A percentile compares a stretch with the other conserved stretches of the same genome.
Evolutionary conservation across 2,797 vertebrate species (phyloP).

Genomic region (Semaprochilodus insignis): DNA sequence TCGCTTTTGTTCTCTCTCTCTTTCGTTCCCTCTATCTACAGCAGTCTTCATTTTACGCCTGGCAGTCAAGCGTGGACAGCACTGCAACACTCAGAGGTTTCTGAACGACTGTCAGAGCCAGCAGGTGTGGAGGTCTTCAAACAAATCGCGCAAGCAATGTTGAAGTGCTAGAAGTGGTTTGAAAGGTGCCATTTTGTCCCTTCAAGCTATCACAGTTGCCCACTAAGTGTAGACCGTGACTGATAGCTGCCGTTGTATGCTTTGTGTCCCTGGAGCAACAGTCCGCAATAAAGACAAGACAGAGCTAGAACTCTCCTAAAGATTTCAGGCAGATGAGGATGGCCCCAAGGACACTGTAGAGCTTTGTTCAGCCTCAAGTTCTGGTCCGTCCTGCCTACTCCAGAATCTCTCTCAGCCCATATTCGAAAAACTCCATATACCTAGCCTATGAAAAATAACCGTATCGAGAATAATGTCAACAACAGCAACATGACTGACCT

Average conservation of each 20-base stretch:
- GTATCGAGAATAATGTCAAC: no score
- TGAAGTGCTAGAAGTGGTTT: background rate
- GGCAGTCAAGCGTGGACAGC: background rate
- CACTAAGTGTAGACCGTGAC: background rate
- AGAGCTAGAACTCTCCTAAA: background rate
- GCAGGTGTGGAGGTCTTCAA: background rate
- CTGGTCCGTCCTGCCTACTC: no score
- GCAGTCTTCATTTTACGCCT: background rate
- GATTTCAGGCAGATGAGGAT: no score
- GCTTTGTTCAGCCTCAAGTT: no score
- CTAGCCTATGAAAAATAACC: no score
- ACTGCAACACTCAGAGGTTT: background rate
- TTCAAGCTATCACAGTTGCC: background rate
- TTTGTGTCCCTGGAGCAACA: background rate
- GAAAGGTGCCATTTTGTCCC: background rate
- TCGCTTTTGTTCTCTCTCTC: background rate
- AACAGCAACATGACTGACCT: no score
- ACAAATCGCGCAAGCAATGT: background rate
- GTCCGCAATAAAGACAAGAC: background rate
- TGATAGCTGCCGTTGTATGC: background rate
- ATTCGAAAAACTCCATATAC: no score
- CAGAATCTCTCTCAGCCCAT: no score
- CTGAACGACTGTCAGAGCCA: background rate
- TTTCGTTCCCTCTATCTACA: background rate
- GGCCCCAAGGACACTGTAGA: no score